These are phyloP conservation scores for Poecilia velifera DNA, from an alignment of 2,797 vertebrate species.

Conservation along the genomic window DNA sequence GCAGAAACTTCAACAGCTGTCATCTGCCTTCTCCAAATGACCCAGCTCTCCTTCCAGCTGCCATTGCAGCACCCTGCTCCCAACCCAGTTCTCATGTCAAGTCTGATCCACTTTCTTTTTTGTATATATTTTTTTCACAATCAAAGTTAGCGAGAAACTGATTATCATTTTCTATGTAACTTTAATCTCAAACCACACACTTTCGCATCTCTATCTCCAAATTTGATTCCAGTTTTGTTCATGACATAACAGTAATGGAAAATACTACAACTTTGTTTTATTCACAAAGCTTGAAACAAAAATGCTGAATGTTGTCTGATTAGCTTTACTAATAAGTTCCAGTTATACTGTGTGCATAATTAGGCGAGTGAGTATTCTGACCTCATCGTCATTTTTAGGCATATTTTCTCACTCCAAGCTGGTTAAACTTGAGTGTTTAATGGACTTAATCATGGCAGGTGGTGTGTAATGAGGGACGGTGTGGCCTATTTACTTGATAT, in stretches of 20 bases:
- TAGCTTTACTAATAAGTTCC: too few species aligned
- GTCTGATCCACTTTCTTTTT: constrained; percentile 31
- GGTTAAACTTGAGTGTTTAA: too few species aligned
- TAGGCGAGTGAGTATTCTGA: too few species aligned
- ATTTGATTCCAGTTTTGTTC: constrained; percentile 5
- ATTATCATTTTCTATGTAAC: constrained; percentile 16
- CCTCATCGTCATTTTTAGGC: too few species aligned
- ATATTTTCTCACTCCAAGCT: too few species aligned
- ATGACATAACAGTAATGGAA: constrained; percentile 2
- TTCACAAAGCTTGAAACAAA: background rate
- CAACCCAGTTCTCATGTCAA: constrained; percentile 47
- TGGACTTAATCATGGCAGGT: too few species aligned
- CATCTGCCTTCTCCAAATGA: constrained; percentile 82
- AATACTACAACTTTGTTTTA: background rate
- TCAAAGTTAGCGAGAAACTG: constrained; percentile 20
- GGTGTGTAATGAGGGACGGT: too few species aligned
- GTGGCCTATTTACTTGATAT: background rate
- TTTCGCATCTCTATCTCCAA: constrained; percentile 6
- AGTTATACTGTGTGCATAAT: too few species aligned
- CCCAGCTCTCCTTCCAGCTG: constrained; percentile 80
- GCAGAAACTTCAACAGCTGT: constrained; percentile 83
- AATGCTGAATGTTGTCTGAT: background rate
- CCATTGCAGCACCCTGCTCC: constrained; percentile 62
- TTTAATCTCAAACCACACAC: constrained; percentile 1
- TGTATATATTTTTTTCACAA: background rate